phyloP scores from a whole-genome alignment of 2,797 vertebrate species.

The Crenichthys baileyi region DNA sequence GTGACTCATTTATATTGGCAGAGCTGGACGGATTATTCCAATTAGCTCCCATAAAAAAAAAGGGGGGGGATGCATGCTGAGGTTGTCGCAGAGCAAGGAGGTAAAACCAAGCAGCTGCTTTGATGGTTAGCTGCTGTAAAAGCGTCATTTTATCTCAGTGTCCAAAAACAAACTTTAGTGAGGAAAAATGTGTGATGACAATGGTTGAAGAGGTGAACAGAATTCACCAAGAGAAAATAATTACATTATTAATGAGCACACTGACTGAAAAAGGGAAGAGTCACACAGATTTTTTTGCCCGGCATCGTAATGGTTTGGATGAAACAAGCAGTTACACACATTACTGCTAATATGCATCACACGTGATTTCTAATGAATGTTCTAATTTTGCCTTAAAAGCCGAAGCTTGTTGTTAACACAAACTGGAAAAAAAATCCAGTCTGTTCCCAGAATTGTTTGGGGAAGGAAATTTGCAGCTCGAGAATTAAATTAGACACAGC shows the following conservation, averaged over 20 bases:
- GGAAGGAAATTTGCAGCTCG: slow-evolving; percentile 50
- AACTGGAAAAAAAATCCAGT: slow-evolving; percentile 54
- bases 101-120: slow-evolving; percentile 51
- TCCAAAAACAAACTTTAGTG: slow-evolving; percentile 22
- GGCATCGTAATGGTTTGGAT: slow-evolving; percentile 10
- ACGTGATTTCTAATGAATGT: slow-evolving; percentile 58
- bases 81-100: slow-evolving; percentile 57
- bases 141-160: slow-evolving; percentile 20
- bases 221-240: slow-evolving; percentile 18
- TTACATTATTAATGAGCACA: slow-evolving; percentile 33
- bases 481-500: slow-evolving; percentile 75
- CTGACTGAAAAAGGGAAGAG: slow-evolving; percentile 33
- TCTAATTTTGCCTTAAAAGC: slow-evolving; percentile 49
- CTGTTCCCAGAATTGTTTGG: slow-evolving; percentile 44
- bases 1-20: slow-evolving; percentile 67
- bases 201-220: slow-evolving; percentile 15
- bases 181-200: slow-evolving; percentile 26
- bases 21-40: slow-evolving; percentile 69
- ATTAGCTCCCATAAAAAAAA: slow-evolving; percentile 62
- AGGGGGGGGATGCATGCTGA: slow-evolving; percentile 57
- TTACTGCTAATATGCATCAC: slow-evolving; percentile 50
- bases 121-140: slow-evolving; percentile 53
- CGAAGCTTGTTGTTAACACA: slow-evolving; percentile 44
- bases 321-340: slow-evolving; percentile 48
- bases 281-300: slow-evolving; percentile 44